phyloP scores from a whole-genome alignment of 1,140 invertebrate species.

The Yoshiicerus persimilis region DNA sequence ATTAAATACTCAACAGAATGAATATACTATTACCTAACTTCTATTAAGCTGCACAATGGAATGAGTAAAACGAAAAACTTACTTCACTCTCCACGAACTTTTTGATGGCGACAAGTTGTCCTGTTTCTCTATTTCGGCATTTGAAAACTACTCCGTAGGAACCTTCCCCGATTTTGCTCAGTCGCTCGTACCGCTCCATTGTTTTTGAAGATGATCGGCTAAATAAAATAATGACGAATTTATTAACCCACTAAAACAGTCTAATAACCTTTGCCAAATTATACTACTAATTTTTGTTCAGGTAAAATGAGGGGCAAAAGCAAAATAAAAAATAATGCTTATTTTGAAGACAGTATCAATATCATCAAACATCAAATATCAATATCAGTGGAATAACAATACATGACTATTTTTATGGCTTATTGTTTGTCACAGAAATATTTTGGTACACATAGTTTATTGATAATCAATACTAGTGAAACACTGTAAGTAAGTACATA shows the following conservation, averaged over 20 bases:
- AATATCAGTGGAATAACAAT: neutral
- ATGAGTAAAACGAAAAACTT: neutral
- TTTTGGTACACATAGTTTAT: neutral
- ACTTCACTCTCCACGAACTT: conserved; percentile 96
- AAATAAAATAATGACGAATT: conserved; percentile 45
- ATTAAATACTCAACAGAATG: too few species aligned
- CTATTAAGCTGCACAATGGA: too few species aligned
- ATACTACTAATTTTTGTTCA: neutral
- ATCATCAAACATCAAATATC: too few species aligned
- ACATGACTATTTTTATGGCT: neutral
- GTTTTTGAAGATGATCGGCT: conserved; percentile 79
- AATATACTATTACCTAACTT: too few species aligned
- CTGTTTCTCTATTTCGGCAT: conserved; percentile 93
- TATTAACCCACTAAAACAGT: neutral
- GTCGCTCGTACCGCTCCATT: conserved; percentile 98
- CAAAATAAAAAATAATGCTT: too few species aligned
- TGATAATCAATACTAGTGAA: neutral
- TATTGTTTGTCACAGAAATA: neutral
- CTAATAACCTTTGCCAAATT: neutral
- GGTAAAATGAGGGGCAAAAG: too few species aligned
- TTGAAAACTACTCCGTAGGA: conserved; percentile 99
- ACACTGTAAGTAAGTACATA: neutral
- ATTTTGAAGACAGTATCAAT: too few species aligned
- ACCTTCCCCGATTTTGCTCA: conserved; percentile 95
- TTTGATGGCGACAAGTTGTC: conserved; percentile 96